Conservation (phyloP, 2,888 invertebrate genomes). For the Pammene aurita region DNA sequence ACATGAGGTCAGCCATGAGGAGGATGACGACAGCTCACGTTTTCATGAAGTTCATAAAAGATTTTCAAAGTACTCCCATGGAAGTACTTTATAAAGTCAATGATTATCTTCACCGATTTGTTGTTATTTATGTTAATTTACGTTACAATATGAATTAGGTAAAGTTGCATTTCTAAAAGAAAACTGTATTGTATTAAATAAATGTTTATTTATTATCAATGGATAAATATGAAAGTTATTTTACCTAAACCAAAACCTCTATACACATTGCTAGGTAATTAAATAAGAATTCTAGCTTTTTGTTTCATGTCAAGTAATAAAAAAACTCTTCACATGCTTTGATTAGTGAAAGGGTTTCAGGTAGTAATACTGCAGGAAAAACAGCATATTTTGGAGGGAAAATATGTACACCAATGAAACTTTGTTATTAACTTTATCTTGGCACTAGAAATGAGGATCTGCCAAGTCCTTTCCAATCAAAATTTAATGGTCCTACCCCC, state of each 20-base stretch:
- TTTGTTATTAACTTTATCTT: too few relatives aligned
- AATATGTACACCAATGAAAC: too few relatives aligned
- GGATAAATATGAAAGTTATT: constrained; percentile 58
- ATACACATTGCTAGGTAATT: constrained; percentile 52
- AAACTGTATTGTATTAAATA: constrained; percentile 51
- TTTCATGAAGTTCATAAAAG: constrained; percentile 60
- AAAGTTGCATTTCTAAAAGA: constrained; percentile 41
- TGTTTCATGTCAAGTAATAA: constrained; percentile 43
- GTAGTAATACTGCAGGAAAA: too few relatives aligned
- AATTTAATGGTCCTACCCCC: too few relatives aligned
- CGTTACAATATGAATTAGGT: constrained; percentile 33
- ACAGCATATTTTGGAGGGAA: too few relatives aligned
- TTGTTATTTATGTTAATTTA: constrained; percentile 30
- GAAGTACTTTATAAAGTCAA: constrained; percentile 64
- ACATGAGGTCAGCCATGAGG: constrained; percentile 73
- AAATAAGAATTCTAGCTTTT: constrained; percentile 54
- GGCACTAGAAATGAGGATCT: too few relatives aligned
- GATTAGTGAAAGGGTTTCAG: constrained; percentile 6
- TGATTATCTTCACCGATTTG: constrained; percentile 8
- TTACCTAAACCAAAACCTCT: constrained; percentile 50
- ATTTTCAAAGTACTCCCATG: constrained; percentile 65
- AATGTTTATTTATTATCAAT: constrained; percentile 61
- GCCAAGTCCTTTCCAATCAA: too few relatives aligned
- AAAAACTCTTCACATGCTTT: background rate
- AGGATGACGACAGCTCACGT: constrained; percentile 67